Evolutionary conservation across 2,888 invertebrate species (phyloP), one percentile per base, ranked within the genome.

Genomic region (Temnothorax ravouxi): DNA sequence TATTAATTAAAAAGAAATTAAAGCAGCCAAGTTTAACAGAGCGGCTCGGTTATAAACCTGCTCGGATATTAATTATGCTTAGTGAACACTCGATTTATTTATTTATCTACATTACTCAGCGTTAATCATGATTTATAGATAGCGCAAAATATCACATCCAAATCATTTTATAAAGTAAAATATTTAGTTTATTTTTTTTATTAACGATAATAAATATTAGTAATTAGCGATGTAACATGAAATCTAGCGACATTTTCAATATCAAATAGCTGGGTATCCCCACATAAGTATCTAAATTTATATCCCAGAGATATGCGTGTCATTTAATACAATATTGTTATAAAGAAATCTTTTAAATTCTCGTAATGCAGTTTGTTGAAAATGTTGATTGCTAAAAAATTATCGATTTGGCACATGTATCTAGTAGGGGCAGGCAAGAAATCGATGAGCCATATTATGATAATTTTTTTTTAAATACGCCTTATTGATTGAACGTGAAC

Each of bases 1-100:
- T 74, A 74, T 77, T 77, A 77, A 77, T 77, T 77, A 77, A 69
- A 77, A 77, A 77, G 77, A 77, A 77, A 77, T 77, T 77, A 77
- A 77, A 77, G 29, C 54, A 34, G 41, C 52, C n/a, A 44, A 25
- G 77, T 54, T 77, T 67, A 77, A 77, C 77, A 77, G 77, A 77
- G 67, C 69, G 67, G 54, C 54, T 69, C 77, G 67, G 69, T 67
- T 77, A 69, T 77, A 67, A 67, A 77, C 67, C 41, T 69, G 69
- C 41, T 59, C 44, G 34, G 3, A 11, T 77, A 54, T 77, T 77
- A 77, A 77, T 77, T 77, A 67, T 56, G 54, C 54, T 77, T 77
- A 77, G 69, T 69, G 69, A 54, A 67, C 41, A 67, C 44, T 77
- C 29, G 77, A 77, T 69, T 76, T 76, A 76, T 76, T 76, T 76